A percentile compares a stretch with the other conserved stretches of the same genome.
Conservation (phyloP, 2,113 vertebrate species). For the Falcunculus frontatus region DNA sequence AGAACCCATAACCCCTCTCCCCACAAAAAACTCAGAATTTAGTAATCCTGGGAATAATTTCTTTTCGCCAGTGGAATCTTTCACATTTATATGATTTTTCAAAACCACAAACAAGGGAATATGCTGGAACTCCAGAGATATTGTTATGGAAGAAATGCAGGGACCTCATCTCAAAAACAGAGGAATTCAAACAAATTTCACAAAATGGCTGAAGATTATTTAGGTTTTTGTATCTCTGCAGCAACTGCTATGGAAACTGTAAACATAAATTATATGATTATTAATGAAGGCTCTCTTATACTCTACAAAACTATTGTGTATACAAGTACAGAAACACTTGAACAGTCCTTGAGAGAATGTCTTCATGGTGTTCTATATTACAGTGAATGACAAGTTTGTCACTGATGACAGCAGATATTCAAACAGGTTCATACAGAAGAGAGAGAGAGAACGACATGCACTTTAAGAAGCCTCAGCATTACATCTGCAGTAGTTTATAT, state of each 20-base stretch:
- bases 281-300: background rate
- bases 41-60: background rate
- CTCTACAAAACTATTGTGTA: background rate
- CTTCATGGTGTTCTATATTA: background rate
- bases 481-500: background rate
- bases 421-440: background rate
- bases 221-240: background rate
- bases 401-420: background rate
- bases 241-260: background rate
- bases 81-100: background rate
- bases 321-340: background rate
- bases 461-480: background rate
- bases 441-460: background rate
- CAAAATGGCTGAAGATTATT: background rate
- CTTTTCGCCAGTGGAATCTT: background rate
- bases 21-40: accelerated
- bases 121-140: background rate
- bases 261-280: background rate
- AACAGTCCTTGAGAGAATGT: background rate
- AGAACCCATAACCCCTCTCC: accelerated
- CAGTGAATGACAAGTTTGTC: background rate
- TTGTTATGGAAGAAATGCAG: background rate
- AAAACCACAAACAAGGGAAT: background rate
- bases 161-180: background rate
- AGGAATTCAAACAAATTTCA: background rate